A percentile compares a stretch with the other conserved stretches of the same genome.
These are phyloP conservation scores for Tapera naevia DNA, from an alignment of 2,797 vertebrate species.

Conservation along the genomic window DNA sequence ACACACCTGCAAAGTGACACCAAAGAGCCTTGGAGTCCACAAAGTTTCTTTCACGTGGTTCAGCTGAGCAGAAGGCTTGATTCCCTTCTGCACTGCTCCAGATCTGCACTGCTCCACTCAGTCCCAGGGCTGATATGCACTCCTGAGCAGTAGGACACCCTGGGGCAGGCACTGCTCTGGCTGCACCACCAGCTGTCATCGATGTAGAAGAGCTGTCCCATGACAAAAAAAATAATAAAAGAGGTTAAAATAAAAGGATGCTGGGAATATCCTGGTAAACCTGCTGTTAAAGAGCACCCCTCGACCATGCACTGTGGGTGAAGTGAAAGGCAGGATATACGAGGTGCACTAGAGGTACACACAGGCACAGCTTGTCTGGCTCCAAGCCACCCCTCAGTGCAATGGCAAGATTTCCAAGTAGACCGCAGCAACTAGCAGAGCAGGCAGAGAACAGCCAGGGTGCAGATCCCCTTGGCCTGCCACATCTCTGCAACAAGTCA, in stretches of 20 bases:
- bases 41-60: rapidly evolving
- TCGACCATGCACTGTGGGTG: rapidly evolving
- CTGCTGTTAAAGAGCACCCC: neutral
- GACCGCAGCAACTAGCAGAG: neutral
- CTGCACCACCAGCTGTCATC: neutral
- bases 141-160: neutral
- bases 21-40: neutral
- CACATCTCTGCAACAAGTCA: neutral
- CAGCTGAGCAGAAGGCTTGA: neutral
- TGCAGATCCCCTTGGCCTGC: neutral
- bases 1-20: neutral
- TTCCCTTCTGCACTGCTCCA: neutral
- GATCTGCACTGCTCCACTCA: neutral
- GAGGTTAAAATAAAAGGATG: too few species aligned
- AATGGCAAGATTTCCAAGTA: neutral
- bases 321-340: rapidly evolving
- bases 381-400: neutral
- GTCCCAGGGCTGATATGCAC: rapidly evolving
- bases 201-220: neutral
- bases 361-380: neutral
- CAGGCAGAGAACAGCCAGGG: neutral
- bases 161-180: neutral
- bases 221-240: neutral
- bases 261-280: neutral
- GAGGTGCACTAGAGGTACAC: rapidly evolving